A percentile compares a stretch with the other conserved stretches of the same genome.
phyloP scores from a whole-genome alignment of 2,888 invertebrate species.

The Steromphala cineraria region DNA sequence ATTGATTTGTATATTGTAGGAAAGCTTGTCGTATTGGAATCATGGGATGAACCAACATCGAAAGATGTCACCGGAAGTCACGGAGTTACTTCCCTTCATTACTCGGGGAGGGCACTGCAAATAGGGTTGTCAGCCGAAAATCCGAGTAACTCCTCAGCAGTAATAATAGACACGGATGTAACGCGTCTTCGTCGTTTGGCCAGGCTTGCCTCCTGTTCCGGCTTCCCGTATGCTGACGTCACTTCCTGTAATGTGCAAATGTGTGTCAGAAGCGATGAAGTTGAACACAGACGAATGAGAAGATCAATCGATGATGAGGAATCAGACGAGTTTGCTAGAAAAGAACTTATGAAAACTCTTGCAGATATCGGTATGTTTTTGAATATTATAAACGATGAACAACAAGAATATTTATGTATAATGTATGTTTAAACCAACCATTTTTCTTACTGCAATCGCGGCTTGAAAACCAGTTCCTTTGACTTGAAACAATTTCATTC shows the following conservation, averaged over 20 bases:
- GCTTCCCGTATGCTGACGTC: background rate
- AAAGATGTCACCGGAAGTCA: constrained; percentile 37
- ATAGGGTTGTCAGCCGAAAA: constrained; percentile 37
- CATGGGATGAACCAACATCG: constrained; percentile 50
- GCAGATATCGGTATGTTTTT: too few species aligned
- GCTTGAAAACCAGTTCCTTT: too few species aligned
- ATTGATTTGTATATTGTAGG: constrained; percentile 29
- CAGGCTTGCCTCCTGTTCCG: background rate
- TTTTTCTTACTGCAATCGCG: too few species aligned
- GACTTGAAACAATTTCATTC: too few species aligned
- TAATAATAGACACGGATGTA: constrained; percentile 35
- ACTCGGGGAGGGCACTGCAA: constrained; percentile 46
- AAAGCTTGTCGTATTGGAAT: constrained; percentile 44
- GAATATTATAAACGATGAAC: too few species aligned
- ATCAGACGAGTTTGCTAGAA: too few species aligned
- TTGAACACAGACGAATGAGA: too few species aligned
- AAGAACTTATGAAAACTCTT: too few species aligned
- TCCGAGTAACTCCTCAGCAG: constrained; percentile 34
- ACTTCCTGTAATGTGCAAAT: background rate
- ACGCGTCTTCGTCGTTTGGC: background rate
- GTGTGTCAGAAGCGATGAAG: background rate
- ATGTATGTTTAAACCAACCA: too few species aligned
- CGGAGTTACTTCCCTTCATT: constrained; percentile 41
- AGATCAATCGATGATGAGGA: too few species aligned
- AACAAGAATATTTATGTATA: too few species aligned